Evolutionary conservation across 2,888 invertebrate species (phyloP), one percentile per base, ranked within the genome.

Genomic region (Criorhina ranunculi): DNA sequence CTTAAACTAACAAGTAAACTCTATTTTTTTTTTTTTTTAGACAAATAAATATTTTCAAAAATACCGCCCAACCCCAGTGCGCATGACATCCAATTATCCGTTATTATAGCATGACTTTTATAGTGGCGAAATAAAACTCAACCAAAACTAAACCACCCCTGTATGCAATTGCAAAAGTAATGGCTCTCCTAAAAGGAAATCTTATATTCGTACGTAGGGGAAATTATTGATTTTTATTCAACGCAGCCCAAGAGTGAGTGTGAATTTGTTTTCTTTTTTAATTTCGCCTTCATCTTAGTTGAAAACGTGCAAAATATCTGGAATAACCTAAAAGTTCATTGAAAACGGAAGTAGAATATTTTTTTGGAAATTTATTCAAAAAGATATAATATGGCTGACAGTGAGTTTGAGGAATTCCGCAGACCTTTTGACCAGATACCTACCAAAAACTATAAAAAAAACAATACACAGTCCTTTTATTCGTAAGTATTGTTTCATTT

Each of bases 381-480:
- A 46, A 75, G 76, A 31, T 49, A 17, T 46, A 88, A 75, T 87
- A 98, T 98, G 97, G 97, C 97, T 90, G 98, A 98, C 94, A 95
- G 95, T 92, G 97, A 98, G 93, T 98, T 96, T 93, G 97, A 98
- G 93, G 96, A 98, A 94, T 97, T 98, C 93, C 95, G 96, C 90
- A 95, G 96, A 90, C 95, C 95, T 91, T 97, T 96, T 92, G 96
- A 97, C 90, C 94, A 95, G 92, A 93, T 96, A 91, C 95, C 96
- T 80, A 95, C 96, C 91, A 95, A 95, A 89, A 94, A 95, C 87
- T 96, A 95, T 91, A 95, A 95, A 62, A 91, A 91, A 86, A 89
- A 89, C 80, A 91, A 89, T 87, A 95, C 97, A 69, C 94, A 96
- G 88, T 95, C 96, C 77, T 96, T 96, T 93, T 98, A 97, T 92